phyloP scores from a whole-genome alignment of 1,140 invertebrate species.

The Cotesia typhae region DNA sequence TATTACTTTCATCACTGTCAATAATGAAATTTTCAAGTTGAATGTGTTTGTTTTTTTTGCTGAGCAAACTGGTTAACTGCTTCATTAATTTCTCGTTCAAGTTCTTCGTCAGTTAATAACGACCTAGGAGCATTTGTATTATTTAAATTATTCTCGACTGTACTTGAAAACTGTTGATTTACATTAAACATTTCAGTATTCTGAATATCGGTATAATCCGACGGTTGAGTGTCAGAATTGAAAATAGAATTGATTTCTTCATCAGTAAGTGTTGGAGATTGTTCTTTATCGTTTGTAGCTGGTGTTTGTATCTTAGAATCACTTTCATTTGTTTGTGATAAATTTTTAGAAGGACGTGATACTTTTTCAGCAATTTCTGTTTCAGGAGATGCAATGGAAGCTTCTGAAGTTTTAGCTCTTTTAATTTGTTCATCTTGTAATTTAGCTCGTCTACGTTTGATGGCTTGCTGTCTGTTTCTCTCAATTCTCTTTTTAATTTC shows the following conservation, averaged over 20 bases:
- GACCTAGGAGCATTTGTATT: background rate
- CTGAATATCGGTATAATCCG: too few species aligned
- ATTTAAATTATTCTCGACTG: background rate
- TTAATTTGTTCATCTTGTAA: slow-evolving; percentile 36
- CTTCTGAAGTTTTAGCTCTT: slow-evolving; percentile 8
- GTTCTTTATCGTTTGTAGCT: too few species aligned
- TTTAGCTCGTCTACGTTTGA: slow-evolving; percentile 47
- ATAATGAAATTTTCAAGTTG: background rate
- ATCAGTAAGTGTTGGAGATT: too few species aligned
- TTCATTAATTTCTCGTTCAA: slow-evolving; percentile 34
- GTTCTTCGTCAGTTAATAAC: slow-evolving; percentile 33
- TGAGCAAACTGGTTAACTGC: slow-evolving; percentile 35
- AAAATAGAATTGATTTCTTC: too few species aligned
- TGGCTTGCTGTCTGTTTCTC: slow-evolving; percentile 49
- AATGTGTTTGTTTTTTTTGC: slow-evolving; percentile 12
- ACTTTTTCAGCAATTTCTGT: background rate
- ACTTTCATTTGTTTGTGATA: slow-evolving; percentile 1
- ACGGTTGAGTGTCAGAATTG: too few species aligned
- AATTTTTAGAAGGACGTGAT: background rate
- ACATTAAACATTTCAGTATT: background rate
- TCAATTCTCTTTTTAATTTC: slow-evolving; percentile 38
- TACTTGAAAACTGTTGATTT: background rate
- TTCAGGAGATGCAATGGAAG: background rate
- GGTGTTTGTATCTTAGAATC: too few species aligned
- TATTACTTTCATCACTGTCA: background rate